phyloP scores from a whole-genome alignment of 1,140 invertebrate species.

The Oreohelix idahoensis region DNA sequence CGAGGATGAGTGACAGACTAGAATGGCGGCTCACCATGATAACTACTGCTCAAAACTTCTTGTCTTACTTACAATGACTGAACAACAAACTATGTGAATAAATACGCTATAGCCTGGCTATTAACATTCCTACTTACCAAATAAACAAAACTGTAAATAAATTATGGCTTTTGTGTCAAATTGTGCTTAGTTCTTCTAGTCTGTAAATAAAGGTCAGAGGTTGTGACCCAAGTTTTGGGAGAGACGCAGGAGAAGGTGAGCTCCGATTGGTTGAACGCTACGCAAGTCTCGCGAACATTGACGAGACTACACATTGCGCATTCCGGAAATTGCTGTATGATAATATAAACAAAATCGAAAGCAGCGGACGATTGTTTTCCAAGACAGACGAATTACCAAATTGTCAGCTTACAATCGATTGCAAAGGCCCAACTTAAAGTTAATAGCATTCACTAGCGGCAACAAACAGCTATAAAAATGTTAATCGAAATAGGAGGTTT shows the following conservation, averaged over 20 bases:
- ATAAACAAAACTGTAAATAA: not conserved
- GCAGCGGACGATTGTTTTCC: too few species aligned
- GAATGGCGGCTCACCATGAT: conserved; percentile 35
- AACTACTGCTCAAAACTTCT: not conserved
- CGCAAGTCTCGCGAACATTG: not conserved
- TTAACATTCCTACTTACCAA: not conserved
- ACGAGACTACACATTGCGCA: not conserved
- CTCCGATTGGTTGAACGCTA: conserved; percentile 57
- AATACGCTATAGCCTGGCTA: not conserved
- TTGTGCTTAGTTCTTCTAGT: conserved; percentile 49
- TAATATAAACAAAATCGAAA: not conserved
- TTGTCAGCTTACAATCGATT: too few species aligned
- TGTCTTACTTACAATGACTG: not conserved
- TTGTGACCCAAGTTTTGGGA: conserved; percentile 66
- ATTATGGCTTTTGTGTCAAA: conserved; percentile 37
- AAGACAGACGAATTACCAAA: too few species aligned
- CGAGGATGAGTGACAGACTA: conserved; percentile 15
- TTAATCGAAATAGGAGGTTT: too few species aligned
- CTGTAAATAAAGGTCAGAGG: conserved; percentile 71
- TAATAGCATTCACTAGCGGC: too few species aligned
- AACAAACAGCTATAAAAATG: too few species aligned
- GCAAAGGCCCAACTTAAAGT: too few species aligned
- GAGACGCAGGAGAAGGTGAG: conserved; percentile 49
- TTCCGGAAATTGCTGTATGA: not conserved
- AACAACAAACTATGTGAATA: not conserved